These are phyloP conservation scores for Phodopus roborovskii DNA, from an alignment of 2,113 vertebrate genomes.

Conservation along the genomic window DNA sequence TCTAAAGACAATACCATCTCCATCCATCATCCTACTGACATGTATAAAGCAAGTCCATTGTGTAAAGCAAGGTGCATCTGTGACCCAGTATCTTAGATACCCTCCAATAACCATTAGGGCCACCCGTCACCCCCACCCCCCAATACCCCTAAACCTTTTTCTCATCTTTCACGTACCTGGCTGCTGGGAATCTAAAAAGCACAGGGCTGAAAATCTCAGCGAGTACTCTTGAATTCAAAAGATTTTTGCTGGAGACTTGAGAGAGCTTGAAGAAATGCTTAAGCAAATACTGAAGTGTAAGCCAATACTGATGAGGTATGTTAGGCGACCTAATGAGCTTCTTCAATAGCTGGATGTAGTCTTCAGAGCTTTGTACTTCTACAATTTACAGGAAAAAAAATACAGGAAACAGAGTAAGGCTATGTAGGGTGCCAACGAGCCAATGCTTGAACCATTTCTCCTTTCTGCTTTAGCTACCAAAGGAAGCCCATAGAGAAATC, in stretches of 20 bases:
- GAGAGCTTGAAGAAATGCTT: conserved; percentile 95
- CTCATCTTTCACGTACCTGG: conserved; percentile 87
- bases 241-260: conserved; percentile 92
- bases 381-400: conserved; percentile 41
- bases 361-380: conserved; percentile 94
- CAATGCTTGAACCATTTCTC: conserved; percentile 48
- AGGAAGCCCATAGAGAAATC: background rate
- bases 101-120: background rate
- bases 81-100: background rate
- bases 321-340: conserved; percentile 90
- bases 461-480: background rate
- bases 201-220: conserved; percentile 96
- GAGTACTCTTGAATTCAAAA: conserved; percentile 90
- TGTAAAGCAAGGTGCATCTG: background rate
- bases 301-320: conserved; percentile 96
- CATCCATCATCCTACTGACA: background rate
- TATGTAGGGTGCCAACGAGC: conserved; percentile 10
- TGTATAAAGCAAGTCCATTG: background rate
- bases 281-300: conserved; percentile 95
- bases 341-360: conserved; percentile 92
- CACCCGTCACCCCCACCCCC: background rate
- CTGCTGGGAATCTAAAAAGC: conserved; percentile 92
- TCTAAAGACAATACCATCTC: conserved; percentile 10
- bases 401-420: background rate
- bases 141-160: background rate